Base-by-base conservation (phyloP, 2,888 invertebrate species). In the Dicroscelio sp. region DNA sequence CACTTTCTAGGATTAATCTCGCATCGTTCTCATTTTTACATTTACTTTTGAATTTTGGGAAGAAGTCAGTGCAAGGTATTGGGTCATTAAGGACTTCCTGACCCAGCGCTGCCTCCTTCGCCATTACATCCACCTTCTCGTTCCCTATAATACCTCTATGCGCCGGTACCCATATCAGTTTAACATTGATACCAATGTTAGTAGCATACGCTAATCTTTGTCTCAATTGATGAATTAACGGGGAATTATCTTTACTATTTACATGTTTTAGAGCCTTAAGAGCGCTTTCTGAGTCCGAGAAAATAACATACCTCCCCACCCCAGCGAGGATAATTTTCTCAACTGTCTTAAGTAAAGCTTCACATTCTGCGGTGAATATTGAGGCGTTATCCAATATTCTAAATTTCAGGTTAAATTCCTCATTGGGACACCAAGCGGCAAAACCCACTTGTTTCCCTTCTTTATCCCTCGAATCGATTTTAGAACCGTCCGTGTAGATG, bases 61-160 rank as follows among this genome's bases (percentile, higher is more conserved):
- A 71, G 4, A 82, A 3, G 17, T 71, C 82, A 27, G 82, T 30
- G 23, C 14, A 20, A 58, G 82, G 82, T 10, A 82, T 30, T 12
- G 43, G 8, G 27, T 6, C 31, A n/a, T 55, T 65, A 10, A 23
- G n/a, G 2, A 65, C 14, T n/a, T 1, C 17, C 5, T 8, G 12
- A 30, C 10, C 23, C 6, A 2, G 30, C 17, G 71, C 30, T 1
- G 73, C 83, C 5, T 35, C 27, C 38, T 73, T 83, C 4, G 48
- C 84, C 17, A 75, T 17, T 48, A 31, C 33, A 38, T 75, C 75
- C 4, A 60, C 83, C 31, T 73, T 25, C 8, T 84, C 84, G 35
- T 84, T 84, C 14, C 75, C 75, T 1, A 20, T n/a, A 17, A 75
- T 75, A 25, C 75, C 75, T 63, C 23, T 75, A 33, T 84, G 75